Base-by-base conservation (phyloP, 2,797 vertebrate species). In the Mycteria americana region DNA sequence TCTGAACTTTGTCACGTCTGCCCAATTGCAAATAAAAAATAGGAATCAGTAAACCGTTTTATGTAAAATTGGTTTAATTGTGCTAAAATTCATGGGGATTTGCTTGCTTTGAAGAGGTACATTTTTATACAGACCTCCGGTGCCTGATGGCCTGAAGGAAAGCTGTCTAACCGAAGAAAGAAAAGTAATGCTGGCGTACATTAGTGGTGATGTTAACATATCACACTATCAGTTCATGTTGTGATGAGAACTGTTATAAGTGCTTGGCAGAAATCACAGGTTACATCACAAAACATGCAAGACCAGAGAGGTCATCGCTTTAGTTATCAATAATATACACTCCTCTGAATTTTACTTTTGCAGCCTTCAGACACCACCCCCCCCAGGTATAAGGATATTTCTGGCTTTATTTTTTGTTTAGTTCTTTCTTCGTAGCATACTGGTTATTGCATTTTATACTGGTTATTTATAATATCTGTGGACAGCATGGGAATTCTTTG, bases 221-320 rank as follows among this genome's bases (percentile, higher is more conserved):
- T 95, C 95, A 96, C 95, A 84, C 94, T 95, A 95, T 95, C 95
- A 95, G 94, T 94, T 97, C 95, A 92, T 93, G 93, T 91, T 95
- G 93, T 95, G 95, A 95, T 95, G 95, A 94, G 94, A 95, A 95
- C 88, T 95, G 91, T 91, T 97, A 86, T 9, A 97, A 95, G 82
- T 91, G 95, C 89, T 94, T 96, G 89, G 93, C 94, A 97, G 95
- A 92, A 97, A 96, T 92, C 94, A 91, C 93, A 92, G 92, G 92
- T 97, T 88, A 83, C 94, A 92, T 97, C 95, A 93, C 45, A 57
- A 94, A 92, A 84, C 92, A 89, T 92, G 86, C 72, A 93, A 41
- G 78, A 96, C 95, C 93, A 85, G 62, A 85, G 86, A 68, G 93
- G 96, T 95, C 83, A 93, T 27, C 16, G 1, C 67, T 91, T 90